phyloP scores from a whole-genome alignment of 2,113 vertebrate species.

The Propithecus coquereli region DNA sequence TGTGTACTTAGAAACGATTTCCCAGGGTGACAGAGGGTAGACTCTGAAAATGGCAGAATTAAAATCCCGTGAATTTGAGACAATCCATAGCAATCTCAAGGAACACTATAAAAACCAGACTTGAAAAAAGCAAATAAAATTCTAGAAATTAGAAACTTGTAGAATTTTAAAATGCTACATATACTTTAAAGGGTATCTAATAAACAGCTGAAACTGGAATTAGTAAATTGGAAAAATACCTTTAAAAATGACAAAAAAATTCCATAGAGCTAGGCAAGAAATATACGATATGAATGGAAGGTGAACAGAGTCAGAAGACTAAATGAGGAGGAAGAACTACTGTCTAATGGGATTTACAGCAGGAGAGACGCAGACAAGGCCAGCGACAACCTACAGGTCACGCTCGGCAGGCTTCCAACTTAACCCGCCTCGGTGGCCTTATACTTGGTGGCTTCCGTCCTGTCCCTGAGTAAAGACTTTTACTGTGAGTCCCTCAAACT shows the following conservation, averaged over 20 bases:
- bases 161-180: neutral
- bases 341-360: neutral
- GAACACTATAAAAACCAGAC: neutral
- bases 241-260: neutral
- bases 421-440: too few relatives aligned
- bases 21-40: neutral
- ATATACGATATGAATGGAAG: neutral
- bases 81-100: neutral
- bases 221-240: neutral
- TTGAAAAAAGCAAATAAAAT: neutral
- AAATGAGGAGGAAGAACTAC: neutral
- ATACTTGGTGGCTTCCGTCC: too few relatives aligned
- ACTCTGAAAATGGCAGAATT: neutral
- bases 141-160: neutral
- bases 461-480: too few relatives aligned
- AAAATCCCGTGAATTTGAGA: neutral
- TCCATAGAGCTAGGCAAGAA: neutral
- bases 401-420: too few relatives aligned
- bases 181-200: neutral
- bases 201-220: neutral
- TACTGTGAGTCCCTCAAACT: too few relatives aligned
- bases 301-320: neutral
- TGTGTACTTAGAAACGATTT: neutral
- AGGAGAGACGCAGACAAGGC: neutral
- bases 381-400: too few relatives aligned